Base-by-base conservation (phyloP, 2,888 invertebrate species). In the Coelinius sp. region DNA sequence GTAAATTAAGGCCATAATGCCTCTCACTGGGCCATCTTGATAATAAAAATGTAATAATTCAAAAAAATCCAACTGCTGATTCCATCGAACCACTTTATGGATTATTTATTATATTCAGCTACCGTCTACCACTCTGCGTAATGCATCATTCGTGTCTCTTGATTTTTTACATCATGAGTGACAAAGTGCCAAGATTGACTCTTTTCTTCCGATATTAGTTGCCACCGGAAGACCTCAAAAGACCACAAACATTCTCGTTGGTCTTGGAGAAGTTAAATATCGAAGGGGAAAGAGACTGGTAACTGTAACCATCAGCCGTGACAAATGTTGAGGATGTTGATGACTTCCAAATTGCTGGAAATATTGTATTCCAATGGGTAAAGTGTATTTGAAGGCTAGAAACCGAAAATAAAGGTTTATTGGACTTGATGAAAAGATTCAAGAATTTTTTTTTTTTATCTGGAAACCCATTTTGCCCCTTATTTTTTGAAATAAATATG, bases 11-110 rank as follows among this genome's bases (percentile, higher is more conserved):
- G 70, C 38, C 70, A 27, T 20, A 25, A 24, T 17, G 31, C 20
- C n/a, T n/a, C 22, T 38, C 52, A 64, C 38, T 70, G 64, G 52
- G 38, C 22, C 70, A 70, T 70, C 64, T 7, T 25, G 70, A 70
- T 70, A 64, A 62, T 8, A 8, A 49, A 38, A 49, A 14, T 24
- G 6, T 49, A 38, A 64, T 70, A 56, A 24, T 41, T n/a, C n/a
- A n/a, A 35, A n/a, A 38, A 70, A 69, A 63, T 27, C 14, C 24
- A 49, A 27, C 7, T 27, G 31, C 5, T 17, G 14, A 24, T 41
- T 64, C 41, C 25, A 64, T 64, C 24, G 14, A 14, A 3, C 20
- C 70, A 70, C 53, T 70, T 49, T 7, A 14, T 17, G 64, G 63
- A 70, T 70, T 70, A 70, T 70, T 70, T 70, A 70, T 70, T 44